These are phyloP conservation scores for Astreopora myriophthalma DNA, from an alignment of 64 coral and sea anemone genomes.

Conservation along the genomic window DNA sequence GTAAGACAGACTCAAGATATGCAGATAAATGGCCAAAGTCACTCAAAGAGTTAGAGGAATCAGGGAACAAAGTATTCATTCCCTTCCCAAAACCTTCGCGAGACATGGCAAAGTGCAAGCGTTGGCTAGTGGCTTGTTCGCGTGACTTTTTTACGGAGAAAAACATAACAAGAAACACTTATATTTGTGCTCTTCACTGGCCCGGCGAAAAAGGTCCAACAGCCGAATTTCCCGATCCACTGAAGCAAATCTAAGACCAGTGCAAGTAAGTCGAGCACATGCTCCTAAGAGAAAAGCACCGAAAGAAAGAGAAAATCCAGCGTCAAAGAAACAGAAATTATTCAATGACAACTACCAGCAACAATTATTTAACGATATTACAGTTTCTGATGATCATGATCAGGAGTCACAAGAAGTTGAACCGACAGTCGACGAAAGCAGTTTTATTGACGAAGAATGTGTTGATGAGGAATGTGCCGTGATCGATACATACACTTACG, in stretches of 20 bases:
- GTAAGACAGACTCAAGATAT: constrained; percentile 73
- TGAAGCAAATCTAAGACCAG: constrained; percentile 62
- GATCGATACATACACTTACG: not conserved
- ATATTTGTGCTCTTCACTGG: constrained; percentile 46
- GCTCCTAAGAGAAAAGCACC: constrained; percentile 72
- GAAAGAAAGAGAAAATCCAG: constrained; percentile 52
- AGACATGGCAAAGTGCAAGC: constrained; percentile 62
- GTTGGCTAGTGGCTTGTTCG: constrained; percentile 31
- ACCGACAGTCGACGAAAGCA: constrained; percentile 19
- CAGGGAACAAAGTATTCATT: constrained; percentile 63
- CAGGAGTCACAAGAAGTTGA: constrained; percentile 57
- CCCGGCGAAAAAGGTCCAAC: constrained; percentile 49
- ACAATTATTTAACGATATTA: constrained; percentile 18
- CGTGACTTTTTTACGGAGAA: constrained; percentile 14
- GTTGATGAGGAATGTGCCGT: constrained; percentile 2
- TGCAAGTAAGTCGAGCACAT: constrained; percentile 25
- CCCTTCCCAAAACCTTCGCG: constrained; percentile 64
- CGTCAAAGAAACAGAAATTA: constrained; percentile 44
- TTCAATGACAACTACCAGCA: not conserved
- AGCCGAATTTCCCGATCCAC: constrained; percentile 41
- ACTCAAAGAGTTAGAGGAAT: constrained; percentile 48
- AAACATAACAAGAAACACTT: constrained; percentile 35
- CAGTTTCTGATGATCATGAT: constrained; percentile 32
- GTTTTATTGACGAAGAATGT: constrained; percentile 21
- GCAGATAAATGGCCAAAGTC: constrained; percentile 45